Conservation (phyloP, 2,797 vertebrate genomes). For the Martes flavigula region DNA sequence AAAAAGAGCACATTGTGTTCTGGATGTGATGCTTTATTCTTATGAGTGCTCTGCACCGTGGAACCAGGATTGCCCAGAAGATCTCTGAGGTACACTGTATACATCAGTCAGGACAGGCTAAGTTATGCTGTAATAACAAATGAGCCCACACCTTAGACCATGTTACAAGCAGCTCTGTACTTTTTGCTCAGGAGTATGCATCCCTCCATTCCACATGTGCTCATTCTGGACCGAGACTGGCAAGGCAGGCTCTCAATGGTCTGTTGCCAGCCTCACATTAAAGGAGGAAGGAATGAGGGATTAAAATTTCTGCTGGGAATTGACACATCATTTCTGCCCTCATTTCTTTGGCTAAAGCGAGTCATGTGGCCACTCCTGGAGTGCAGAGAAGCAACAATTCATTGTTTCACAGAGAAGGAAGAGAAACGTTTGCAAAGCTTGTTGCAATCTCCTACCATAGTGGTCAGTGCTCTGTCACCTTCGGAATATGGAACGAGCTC, state of each 20-base stretch:
- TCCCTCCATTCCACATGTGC: accelerated
- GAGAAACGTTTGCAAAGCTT: neutral
- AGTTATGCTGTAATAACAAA: neutral
- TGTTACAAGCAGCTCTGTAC: neutral
- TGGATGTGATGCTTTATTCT: neutral
- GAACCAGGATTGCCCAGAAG: neutral
- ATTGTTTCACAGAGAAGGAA: neutral
- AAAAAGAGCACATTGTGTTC: neutral
- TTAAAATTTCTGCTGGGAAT: neutral
- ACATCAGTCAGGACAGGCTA: neutral
- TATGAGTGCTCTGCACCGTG: no score
- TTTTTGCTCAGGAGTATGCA: neutral
- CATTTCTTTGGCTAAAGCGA: neutral
- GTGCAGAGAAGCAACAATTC: neutral
- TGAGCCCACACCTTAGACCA: neutral
- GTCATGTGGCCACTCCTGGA: neutral
- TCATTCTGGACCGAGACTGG: neutral
- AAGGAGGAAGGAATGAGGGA: neutral
- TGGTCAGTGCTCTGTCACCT: neutral
- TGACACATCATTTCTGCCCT: neutral
- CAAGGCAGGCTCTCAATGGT: neutral
- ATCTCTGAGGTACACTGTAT: accelerated
- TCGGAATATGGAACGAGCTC: neutral
- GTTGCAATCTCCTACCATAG: neutral
- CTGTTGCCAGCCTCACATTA: neutral